phyloP scores from a whole-genome alignment of 2,888 invertebrate species.

The Cyclophora punctaria region DNA sequence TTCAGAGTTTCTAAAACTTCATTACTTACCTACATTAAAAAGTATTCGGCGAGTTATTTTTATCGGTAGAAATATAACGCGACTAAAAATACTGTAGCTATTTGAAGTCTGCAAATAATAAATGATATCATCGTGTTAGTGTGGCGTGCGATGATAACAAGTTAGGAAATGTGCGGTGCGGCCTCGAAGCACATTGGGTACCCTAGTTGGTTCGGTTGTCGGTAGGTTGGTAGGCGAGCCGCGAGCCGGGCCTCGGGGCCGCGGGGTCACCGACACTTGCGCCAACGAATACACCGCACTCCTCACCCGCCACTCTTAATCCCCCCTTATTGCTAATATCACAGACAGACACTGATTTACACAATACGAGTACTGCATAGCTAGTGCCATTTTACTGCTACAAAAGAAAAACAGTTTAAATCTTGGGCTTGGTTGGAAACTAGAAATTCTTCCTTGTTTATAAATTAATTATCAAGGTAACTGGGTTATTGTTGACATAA shows the following conservation, averaged over 20 bases:
- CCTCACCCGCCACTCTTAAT: conserved; percentile 26
- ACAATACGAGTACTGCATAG: no score
- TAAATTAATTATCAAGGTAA: no score
- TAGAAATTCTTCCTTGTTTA: no score
- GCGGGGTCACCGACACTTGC: conserved; percentile 65
- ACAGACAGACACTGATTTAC: conserved; percentile 23
- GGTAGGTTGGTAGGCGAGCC: conserved; percentile 33
- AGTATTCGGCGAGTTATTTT: no score
- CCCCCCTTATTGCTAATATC: conserved; percentile 29
- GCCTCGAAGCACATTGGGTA: conserved; percentile 27
- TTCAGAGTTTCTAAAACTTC: no score
- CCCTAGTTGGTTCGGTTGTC: conserved; percentile 5
- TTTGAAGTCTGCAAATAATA: conserved; percentile 5
- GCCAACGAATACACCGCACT: conserved; percentile 25
- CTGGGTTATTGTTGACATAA: no score
- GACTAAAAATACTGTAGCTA: no score
- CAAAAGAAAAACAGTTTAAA: no score
- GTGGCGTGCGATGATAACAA: conserved; percentile 20
- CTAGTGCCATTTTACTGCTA: no score
- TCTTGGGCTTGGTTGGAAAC: no score
- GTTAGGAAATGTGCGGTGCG: conserved; percentile 45
- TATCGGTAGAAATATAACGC: no score
- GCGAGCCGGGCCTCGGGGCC: conserved; percentile 57
- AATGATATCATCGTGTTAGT: conserved; percentile 14
- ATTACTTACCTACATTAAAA: no score